Evolutionary conservation across 2,113 vertebrate genomes (phyloP).

Genomic region (Ailurus styani): DNA sequence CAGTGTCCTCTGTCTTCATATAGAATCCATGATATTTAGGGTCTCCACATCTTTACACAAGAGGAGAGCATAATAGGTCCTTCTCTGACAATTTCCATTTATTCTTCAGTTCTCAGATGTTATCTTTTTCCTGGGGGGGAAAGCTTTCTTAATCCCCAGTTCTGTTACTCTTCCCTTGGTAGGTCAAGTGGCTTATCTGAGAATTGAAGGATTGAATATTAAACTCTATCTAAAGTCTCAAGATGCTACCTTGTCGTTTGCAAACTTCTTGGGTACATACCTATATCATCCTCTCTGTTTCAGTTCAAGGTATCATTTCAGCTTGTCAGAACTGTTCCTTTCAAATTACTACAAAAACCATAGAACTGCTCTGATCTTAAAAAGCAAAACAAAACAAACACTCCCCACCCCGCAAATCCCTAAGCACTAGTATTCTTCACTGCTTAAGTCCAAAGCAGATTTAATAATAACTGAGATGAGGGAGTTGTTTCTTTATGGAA

Average conservation of each 20-base stretch:
- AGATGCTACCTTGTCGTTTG: background rate
- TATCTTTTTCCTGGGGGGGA: background rate
- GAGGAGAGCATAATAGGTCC: background rate
- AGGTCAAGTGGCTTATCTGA: background rate
- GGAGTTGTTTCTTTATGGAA: background rate
- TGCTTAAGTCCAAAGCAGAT: constrained; percentile 58
- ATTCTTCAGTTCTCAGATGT: background rate
- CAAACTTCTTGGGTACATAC: background rate
- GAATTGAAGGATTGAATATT: background rate
- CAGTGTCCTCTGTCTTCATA: background rate
- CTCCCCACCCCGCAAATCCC: background rate
- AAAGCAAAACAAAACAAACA: background rate
- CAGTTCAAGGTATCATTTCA: background rate
- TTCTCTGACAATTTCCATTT: background rate
- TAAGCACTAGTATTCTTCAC: constrained; percentile 45
- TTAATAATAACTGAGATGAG: constrained; percentile 66
- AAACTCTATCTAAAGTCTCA: background rate
- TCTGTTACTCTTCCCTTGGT: background rate
- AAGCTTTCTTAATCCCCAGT: background rate
- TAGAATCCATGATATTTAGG: background rate
- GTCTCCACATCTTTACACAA: background rate
- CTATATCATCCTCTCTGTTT: background rate
- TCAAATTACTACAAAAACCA: constrained; percentile 44
- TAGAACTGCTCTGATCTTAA: constrained; percentile 44
- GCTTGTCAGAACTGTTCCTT: constrained; percentile 51